Base-by-base conservation (phyloP, 2,797 vertebrate genomes). In the Takifugu rubripes region DNA sequence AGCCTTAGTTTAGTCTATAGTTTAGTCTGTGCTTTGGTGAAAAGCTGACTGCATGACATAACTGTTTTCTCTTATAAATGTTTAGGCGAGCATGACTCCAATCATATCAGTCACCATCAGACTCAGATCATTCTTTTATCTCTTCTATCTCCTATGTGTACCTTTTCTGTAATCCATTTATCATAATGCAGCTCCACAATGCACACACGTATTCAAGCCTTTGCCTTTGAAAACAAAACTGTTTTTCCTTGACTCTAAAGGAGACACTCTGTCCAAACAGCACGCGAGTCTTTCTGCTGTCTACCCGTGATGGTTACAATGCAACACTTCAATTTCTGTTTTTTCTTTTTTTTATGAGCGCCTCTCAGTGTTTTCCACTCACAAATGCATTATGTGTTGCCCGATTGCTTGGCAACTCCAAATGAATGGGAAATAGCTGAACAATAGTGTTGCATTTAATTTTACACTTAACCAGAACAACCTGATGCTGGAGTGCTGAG, bases 331-430 rank as follows among this genome's bases (percentile, higher is more conserved):
- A 78, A 76, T 74, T 82, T 68, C 29, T 61, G 61, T 82, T 76
- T 79, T 85, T 5, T 33, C 9, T 33, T 33, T 88, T 86, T 78
- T 75, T 71, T 76, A 75, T 56, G 68, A 77, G 70, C 74, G 50
- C 75, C 81, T 56, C 52, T 76, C 67, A 52, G 65, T 63, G 64
- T 77, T 71, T 75, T 75, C 58, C 58, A 4, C 65, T 84, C 56
- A 54, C 56, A 54, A 78, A 67, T 56, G 52, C 61, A 70, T 71
- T 66, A 64, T 81, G 59, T 87, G 77, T 88, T 80, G 77, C 63
- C 9, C 1, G 44, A 70, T 86, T 74, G 79, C 88, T 53, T 70
- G 66, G 88, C 81, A 81, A 89, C 85, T 52, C 52, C 51, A 61
- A 70, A 82, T 67, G 64, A 80, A 77, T 54, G 69, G 78, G 61